These are phyloP conservation scores for Cervus canadensis DNA, from an alignment of 2,113 vertebrate genomes.

Conservation along the genomic window DNA sequence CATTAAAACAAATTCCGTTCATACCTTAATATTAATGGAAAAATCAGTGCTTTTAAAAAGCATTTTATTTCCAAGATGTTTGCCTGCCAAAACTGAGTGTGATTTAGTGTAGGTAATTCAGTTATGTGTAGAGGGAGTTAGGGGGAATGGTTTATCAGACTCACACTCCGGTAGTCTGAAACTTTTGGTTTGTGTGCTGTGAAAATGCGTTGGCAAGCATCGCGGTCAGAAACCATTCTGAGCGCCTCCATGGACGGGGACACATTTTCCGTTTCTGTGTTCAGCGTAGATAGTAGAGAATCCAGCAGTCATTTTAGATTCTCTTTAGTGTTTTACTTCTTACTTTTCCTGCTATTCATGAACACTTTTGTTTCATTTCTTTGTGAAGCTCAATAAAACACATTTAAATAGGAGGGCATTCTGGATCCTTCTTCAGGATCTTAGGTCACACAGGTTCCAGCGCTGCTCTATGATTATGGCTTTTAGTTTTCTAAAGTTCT, in stretches of 20 bases:
- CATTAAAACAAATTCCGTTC: constrained; percentile 41
- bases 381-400: not conserved
- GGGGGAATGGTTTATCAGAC: constrained; percentile 65
- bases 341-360: not conserved
- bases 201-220: not conserved
- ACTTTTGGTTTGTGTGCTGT: constrained; percentile 25
- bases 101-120: constrained; percentile 41
- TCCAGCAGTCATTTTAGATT: not conserved
- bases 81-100: constrained; percentile 70
- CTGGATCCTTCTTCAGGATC: not conserved
- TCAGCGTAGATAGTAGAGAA: not conserved
- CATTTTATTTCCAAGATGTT: constrained; percentile 67
- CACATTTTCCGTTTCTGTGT: not conserved
- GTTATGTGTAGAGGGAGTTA: constrained; percentile 52
- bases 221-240: not conserved
- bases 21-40: constrained; percentile 67
- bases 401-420: not conserved
- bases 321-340: not conserved
- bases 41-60: constrained; percentile 65
- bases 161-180: constrained; percentile 37
- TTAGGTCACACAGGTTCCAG: not conserved
- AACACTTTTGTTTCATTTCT: not conserved
- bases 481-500: not conserved
- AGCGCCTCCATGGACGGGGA: not conserved
- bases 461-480: not conserved